Conservation (phyloP, 1,140 invertebrate genomes). For the Neodiprion pinetum region DNA sequence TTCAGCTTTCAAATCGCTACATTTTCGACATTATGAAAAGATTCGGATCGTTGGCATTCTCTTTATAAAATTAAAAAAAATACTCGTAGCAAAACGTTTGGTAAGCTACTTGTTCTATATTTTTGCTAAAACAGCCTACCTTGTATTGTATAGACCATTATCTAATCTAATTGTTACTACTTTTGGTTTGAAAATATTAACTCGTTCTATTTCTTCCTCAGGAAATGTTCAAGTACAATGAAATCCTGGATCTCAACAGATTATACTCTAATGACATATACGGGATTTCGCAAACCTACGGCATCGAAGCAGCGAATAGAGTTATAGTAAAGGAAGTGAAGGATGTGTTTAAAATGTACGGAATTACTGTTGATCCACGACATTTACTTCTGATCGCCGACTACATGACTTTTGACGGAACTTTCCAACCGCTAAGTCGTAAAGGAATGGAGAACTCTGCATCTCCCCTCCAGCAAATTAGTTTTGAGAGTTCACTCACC, state of each 20-base stretch:
- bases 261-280: constrained; percentile 97
- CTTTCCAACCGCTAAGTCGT: constrained; percentile 88
- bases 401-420: constrained; percentile 97
- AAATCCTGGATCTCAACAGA: constrained; percentile 84
- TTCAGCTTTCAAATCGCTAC: neutral
- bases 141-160: constrained; percentile 2
- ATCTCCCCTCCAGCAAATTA: constrained; percentile 97
- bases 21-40: neutral
- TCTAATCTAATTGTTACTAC: neutral
- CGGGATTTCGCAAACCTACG: constrained; percentile 87
- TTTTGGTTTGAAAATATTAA: neutral
- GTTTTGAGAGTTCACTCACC: constrained; percentile 90
- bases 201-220: constrained; percentile 39
- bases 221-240: constrained; percentile 85
- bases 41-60: too few relatives aligned
- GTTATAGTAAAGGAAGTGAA: constrained; percentile 91
- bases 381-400: constrained; percentile 95
- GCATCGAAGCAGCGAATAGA: constrained; percentile 93
- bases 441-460: constrained; percentile 86
- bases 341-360: constrained; percentile 95
- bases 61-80: too few relatives aligned
- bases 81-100: too few relatives aligned
- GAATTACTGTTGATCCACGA: constrained; percentile 92
- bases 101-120: neutral
- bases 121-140: constrained; percentile 27